Evolutionary conservation across 2,888 invertebrate species (phyloP).

Genomic region (Tachystola acroxantha): DNA sequence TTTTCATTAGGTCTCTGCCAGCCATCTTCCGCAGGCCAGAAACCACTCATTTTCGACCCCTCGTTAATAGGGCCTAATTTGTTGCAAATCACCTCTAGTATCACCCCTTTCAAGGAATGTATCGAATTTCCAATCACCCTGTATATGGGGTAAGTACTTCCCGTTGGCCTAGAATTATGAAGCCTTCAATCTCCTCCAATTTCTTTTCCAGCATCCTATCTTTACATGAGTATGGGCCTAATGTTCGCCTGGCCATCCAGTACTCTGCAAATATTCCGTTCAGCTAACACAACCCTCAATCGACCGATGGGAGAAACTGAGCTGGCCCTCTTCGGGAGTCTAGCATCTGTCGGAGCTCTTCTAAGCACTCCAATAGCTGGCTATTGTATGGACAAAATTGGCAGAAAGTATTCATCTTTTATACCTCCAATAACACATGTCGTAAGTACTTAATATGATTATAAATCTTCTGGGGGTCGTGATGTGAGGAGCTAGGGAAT

Average conservation of each 20-base stretch:
- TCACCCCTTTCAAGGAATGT: too few relatives aligned
- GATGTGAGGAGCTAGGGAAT: too few relatives aligned
- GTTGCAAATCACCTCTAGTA: too few relatives aligned
- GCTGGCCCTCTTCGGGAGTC: conserved; percentile 41
- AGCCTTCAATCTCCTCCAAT: too few relatives aligned
- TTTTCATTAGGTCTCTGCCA: too few relatives aligned
- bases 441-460: conserved; percentile 26
- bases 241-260: conserved; percentile 55
- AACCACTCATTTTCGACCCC: too few relatives aligned
- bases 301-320: conserved; percentile 48
- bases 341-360: conserved; percentile 44
- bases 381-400: conserved; percentile 36
- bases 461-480: too few relatives aligned
- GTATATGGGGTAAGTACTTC: too few relatives aligned
- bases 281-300: conserved; percentile 43
- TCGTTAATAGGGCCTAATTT: too few relatives aligned
- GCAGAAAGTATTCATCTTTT: conserved; percentile 40
- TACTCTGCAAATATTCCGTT: conserved; percentile 42
- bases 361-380: conserved; percentile 40
- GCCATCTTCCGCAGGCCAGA: too few relatives aligned
- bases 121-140: too few relatives aligned
- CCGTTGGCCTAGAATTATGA: too few relatives aligned
- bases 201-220: conserved; percentile 43
- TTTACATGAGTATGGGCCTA: conserved; percentile 43
- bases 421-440: conserved; percentile 29